Evolutionary conservation across 2,888 invertebrate species (phyloP).

Genomic region (Achlya flavicornis): DNA sequence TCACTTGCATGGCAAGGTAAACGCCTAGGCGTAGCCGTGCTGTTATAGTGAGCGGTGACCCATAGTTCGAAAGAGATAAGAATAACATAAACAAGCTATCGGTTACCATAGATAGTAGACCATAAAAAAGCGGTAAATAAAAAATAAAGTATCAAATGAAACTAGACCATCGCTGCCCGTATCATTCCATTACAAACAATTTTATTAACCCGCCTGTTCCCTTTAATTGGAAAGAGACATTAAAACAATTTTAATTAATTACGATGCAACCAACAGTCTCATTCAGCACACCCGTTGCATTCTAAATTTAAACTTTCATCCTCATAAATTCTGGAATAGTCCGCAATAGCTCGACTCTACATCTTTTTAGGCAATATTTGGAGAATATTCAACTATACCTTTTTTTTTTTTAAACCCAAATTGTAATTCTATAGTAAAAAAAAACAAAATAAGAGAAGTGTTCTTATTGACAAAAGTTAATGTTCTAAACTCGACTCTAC

Average conservation of each 20-base stretch:
- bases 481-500: neutral
- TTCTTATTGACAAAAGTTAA: too few species aligned
- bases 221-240: constrained; percentile 31
- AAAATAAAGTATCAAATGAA: neutral
- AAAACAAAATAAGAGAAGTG: too few species aligned
- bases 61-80: neutral
- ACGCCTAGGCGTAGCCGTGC: too few species aligned
- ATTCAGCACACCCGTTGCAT: neutral
- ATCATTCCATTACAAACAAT: constrained; percentile 17
- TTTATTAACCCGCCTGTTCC: constrained; percentile 31
- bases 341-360: neutral
- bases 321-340: neutral
- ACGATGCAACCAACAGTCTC: neutral
- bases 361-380: neutral
- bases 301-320: neutral
- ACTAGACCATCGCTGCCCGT: constrained; percentile 2
- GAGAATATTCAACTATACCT: too few species aligned
- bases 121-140: neutral
- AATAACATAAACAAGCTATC: neutral
- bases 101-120: neutral
- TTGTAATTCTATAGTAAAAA: neutral
- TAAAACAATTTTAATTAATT: constrained; percentile 30
- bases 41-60: too few species aligned
- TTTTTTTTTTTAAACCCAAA: too few species aligned
- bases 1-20: too few species aligned